A percentile compares a stretch with the other conserved stretches of the same genome.
phyloP scores from a whole-genome alignment of 1,140 invertebrate species.

The Zophobas morio region DNA sequence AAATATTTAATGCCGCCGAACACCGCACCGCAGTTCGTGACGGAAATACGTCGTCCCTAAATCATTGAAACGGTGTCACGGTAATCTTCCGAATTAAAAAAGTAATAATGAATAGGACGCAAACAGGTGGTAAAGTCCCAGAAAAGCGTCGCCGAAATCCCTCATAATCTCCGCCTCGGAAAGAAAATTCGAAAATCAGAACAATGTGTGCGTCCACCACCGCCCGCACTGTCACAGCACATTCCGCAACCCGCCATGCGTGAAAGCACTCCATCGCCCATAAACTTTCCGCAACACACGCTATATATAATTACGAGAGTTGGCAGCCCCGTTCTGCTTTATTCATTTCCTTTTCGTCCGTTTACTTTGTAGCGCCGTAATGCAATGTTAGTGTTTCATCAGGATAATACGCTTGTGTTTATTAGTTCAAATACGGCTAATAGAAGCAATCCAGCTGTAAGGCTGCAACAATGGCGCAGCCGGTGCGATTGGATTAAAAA shows the following conservation, averaged over 20 bases:
- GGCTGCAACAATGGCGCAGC: constrained; percentile 4
- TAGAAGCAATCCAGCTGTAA: constrained; percentile 32
- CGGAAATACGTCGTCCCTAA: constrained; percentile 19
- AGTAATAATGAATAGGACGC: constrained; percentile 2
- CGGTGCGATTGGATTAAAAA: constrained; percentile 9
- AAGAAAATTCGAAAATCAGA: no score
- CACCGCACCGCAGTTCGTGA: constrained; percentile 7
- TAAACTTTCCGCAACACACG: constrained; percentile 8
- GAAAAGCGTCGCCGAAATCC: no score
- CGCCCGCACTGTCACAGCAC: constrained; percentile 6
- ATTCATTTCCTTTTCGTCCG: constrained; percentile 38
- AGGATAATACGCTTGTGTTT: constrained; percentile 35
- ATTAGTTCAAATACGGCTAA: constrained; percentile 39
- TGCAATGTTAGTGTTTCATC: constrained; percentile 41
- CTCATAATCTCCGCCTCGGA: no score
- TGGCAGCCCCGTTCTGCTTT: constrained; percentile 16
- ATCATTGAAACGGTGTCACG: constrained; percentile 9
- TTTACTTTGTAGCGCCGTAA: constrained; percentile 33
- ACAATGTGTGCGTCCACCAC: not conserved
- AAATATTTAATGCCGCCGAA: constrained; percentile 18
- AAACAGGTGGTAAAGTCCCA: not conserved
- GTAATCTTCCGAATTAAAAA: constrained; percentile 24
- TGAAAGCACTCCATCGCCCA: not conserved
- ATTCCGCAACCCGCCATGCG: not conserved
- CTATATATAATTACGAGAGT: constrained; percentile 17